Evolutionary conservation across 2,113 vertebrate species (phyloP).

Genomic region (Vidua chalybeata): DNA sequence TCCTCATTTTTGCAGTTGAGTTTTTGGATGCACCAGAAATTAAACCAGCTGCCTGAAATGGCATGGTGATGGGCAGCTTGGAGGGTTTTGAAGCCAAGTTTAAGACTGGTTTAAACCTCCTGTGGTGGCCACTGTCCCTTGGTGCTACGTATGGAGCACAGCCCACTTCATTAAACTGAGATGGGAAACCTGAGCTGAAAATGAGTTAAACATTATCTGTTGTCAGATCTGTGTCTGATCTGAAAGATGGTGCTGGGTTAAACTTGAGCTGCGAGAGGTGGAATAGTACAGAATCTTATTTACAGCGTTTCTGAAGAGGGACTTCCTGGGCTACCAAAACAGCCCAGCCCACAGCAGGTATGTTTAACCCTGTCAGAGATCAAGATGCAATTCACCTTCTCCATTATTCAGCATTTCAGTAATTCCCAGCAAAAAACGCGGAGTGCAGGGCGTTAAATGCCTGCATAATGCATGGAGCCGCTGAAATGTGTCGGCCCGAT

Average conservation of each 20-base stretch:
- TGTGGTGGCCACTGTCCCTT: neutral
- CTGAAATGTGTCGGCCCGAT: neutral
- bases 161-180: neutral
- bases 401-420: slow-evolving; percentile 28
- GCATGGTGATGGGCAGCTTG: neutral
- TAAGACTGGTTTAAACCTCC: neutral
- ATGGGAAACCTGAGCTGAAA: neutral
- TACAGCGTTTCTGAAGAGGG: neutral
- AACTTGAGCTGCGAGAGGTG: neutral
- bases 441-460: neutral
- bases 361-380: neutral
- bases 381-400: neutral
- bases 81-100: neutral
- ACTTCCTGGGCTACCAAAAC: neutral
- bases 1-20: neutral
- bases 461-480: neutral
- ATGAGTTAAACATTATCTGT: neutral
- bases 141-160: neutral
- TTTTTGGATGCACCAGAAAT: neutral
- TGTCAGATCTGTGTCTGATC: neutral
- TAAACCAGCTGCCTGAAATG: neutral
- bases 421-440: neutral
- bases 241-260: neutral
- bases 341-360: neutral
- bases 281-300: neutral